Percentiles rank a stretch among this genome's conserved stretches.
Evolutionary conservation across 37 sponge, comb jelly and placozoan species (phyloP).

Genomic region (Axinella damicornis): DNA sequence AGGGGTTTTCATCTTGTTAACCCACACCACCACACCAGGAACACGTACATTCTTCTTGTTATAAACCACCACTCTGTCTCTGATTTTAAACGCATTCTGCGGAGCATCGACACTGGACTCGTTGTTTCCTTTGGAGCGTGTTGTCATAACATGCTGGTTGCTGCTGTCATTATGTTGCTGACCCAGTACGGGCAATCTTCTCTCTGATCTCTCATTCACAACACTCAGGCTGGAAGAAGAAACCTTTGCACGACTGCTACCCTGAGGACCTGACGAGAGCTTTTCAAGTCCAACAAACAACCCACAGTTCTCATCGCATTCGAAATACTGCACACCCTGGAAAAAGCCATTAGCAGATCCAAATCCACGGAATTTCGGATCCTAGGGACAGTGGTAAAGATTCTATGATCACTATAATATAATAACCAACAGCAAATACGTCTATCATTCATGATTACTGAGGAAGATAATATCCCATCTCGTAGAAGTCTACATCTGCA

Average conservation of each 20-base stretch:
- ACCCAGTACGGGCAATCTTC: background rate
- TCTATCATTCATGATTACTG: too few relatives aligned
- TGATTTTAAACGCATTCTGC: background rate
- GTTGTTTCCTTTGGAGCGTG: background rate
- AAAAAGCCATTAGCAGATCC: constrained; percentile 61
- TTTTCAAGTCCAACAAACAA: constrained; percentile 66
- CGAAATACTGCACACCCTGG: constrained; percentile 43
- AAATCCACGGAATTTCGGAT: constrained; percentile 13
- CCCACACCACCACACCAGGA: constrained; percentile 62
- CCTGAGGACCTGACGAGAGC: background rate
- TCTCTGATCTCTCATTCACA: too few relatives aligned
- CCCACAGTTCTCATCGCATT: constrained; percentile 52
- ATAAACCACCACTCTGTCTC: constrained; percentile 38
- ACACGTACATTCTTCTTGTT: constrained; percentile 1
- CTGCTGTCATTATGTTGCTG: background rate
- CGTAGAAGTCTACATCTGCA: too few relatives aligned
- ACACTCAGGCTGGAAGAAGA: too few relatives aligned
- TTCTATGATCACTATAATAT: too few relatives aligned
- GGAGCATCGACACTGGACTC: constrained; percentile 7
- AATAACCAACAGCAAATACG: background rate
- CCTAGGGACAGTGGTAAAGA: too few relatives aligned
- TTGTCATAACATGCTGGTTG: background rate
- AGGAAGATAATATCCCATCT: too few relatives aligned
- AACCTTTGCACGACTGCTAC: too few relatives aligned
- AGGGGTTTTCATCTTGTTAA: constrained; percentile 8